Conservation (phyloP, 2,888 invertebrate species). For the Neocrepidodera transversa region DNA sequence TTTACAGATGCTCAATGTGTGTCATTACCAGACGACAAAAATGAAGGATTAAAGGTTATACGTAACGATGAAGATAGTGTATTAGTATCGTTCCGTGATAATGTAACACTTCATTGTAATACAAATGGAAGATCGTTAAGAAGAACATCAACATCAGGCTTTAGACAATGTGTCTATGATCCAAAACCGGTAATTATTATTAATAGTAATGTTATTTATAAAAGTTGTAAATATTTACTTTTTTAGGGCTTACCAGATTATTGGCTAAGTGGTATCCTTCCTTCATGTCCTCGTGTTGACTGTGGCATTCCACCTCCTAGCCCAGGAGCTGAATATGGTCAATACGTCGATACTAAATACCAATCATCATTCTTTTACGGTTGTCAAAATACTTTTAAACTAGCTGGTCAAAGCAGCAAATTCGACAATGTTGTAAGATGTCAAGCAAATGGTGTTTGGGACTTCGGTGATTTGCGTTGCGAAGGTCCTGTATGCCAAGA, state of each 20-base stretch:
- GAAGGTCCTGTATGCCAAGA: slow-evolving; percentile 97
- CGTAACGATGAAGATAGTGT: slow-evolving; percentile 84
- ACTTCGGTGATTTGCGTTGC: slow-evolving; percentile 94
- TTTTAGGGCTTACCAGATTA: slow-evolving; percentile 82
- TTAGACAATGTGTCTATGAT: slow-evolving; percentile 95
- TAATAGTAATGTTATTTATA: background rate
- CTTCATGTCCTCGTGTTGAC: slow-evolving; percentile 86
- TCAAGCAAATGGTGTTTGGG: slow-evolving; percentile 93
- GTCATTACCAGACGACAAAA: slow-evolving; percentile 86
- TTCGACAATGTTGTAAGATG: slow-evolving; percentile 93
- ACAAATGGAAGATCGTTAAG: slow-evolving; percentile 79
- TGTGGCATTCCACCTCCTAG: slow-evolving; percentile 92
- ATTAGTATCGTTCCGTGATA: slow-evolving; percentile 86
- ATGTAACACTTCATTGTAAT: slow-evolving; percentile 85
- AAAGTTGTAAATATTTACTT: background rate
- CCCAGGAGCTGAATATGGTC: slow-evolving; percentile 93
- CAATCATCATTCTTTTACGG: slow-evolving; percentile 96
- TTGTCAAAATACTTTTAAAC: slow-evolving; percentile 93
- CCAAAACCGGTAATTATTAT: slow-evolving; percentile 73
- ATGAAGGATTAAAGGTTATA: slow-evolving; percentile 81
- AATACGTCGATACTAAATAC: slow-evolving; percentile 85
- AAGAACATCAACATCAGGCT: slow-evolving; percentile 81
- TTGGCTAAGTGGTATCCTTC: slow-evolving; percentile 86
- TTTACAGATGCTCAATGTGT: slow-evolving; percentile 86
- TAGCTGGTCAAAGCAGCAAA: slow-evolving; percentile 90